Percentiles rank a stretch among this genome's conserved stretches.
Conservation (phyloP, 92 coral and sea anemone genomes). For the Siderastrea siderea region DNA sequence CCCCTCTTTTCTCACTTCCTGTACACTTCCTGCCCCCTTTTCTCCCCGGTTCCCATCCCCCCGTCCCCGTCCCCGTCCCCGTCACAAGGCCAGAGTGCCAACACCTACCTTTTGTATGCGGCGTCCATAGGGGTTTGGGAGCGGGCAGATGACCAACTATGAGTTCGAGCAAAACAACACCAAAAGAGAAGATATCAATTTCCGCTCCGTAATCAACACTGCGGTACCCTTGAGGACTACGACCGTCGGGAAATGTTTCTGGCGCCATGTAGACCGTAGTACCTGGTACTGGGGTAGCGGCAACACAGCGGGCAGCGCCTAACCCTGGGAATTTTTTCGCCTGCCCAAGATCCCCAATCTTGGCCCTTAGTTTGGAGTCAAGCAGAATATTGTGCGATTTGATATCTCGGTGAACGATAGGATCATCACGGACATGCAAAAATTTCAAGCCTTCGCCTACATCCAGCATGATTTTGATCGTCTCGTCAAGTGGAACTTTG, state of each 20-base stretch:
- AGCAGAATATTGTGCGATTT: constrained; percentile 60
- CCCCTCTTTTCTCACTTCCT: too few relatives aligned
- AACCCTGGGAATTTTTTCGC: constrained; percentile 52
- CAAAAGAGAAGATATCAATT: constrained; percentile 70
- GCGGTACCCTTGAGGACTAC: neutral
- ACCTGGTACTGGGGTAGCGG: constrained; percentile 51
- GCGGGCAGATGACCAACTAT: constrained; percentile 46
- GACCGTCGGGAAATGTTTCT: constrained; percentile 45
- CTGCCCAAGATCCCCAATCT: constrained; percentile 69
- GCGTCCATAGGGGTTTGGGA: constrained; percentile 46
- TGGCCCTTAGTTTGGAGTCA: constrained; percentile 53
- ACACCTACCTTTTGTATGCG: constrained; percentile 31
- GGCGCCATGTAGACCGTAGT: constrained; percentile 61
- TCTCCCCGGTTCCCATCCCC: too few relatives aligned
- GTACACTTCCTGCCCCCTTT: too few relatives aligned
- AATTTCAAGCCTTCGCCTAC: constrained; percentile 67
- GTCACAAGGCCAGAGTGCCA: neutral
- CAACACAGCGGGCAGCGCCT: neutral
- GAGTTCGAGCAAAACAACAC: constrained; percentile 64
- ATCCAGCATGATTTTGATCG: constrained; percentile 62
- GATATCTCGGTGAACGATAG: constrained; percentile 65
- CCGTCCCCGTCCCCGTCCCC: too few relatives aligned
- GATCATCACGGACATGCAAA: constrained; percentile 18
- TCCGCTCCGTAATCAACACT: constrained; percentile 55
- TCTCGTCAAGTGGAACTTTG: constrained; percentile 58